These are phyloP conservation scores for Mamestra configurata DNA, from an alignment of 1,140 invertebrate species.

Conservation along the genomic window DNA sequence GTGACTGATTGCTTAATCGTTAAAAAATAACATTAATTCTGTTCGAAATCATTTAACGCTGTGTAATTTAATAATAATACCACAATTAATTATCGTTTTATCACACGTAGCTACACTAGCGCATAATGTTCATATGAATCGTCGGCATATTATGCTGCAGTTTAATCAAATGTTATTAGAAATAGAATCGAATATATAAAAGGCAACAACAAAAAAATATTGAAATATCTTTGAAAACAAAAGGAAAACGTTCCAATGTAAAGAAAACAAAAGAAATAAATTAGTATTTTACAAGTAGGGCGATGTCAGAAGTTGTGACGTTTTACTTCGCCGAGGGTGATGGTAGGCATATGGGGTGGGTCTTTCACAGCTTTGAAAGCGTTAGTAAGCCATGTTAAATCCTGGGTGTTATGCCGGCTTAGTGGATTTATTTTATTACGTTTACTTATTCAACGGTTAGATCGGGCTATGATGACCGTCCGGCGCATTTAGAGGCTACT, in stretches of 20 bases:
- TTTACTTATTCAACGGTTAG: conserved; percentile 73
- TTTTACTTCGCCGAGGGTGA: conserved; percentile 43
- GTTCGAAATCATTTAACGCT: not conserved
- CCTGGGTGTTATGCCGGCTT: conserved; percentile 68
- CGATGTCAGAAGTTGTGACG: conserved; percentile 28
- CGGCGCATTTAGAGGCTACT: conserved; percentile 63
- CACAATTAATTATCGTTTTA: conserved; percentile 7
- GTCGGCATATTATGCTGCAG: not conserved
- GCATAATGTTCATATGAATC: not conserved
- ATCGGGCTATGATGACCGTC: conserved; percentile 66
- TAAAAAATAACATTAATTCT: not conserved
- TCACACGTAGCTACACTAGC: not conserved
- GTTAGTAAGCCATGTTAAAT: conserved; percentile 73
- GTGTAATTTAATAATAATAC: not conserved
- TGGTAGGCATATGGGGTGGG: conserved; percentile 63
- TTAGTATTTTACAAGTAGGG: conserved; percentile 11
- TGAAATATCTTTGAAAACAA: not conserved
- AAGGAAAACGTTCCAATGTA: not conserved
- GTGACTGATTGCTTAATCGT: conserved; percentile 2
- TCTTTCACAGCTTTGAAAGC: conserved; percentile 75
- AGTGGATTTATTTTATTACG: conserved; percentile 80
- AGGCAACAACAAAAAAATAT: not conserved
- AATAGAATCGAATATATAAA: not conserved
- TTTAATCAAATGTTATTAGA: conserved; percentile 7
- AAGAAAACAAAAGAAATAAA: conserved; percentile 34